Evolutionary conservation across 2,113 vertebrate genomes (phyloP), one percentile per base, ranked within the genome.

Genomic region (Pycnonotus jocosus): DNA sequence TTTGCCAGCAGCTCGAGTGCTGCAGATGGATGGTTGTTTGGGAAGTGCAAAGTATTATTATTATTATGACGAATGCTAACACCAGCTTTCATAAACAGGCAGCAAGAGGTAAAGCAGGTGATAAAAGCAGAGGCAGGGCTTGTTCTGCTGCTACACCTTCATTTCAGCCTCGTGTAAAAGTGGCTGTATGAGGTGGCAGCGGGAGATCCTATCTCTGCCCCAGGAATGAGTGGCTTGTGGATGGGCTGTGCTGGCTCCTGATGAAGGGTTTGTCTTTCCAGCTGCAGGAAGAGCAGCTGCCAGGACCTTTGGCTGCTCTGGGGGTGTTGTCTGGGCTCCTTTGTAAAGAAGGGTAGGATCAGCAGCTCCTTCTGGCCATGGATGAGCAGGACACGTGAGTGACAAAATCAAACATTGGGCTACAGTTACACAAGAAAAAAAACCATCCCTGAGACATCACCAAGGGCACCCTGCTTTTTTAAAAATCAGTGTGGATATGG

Each of bases 1-100:
- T 91, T 88, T 85, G 74, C 86, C 88, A 93, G 88, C 66, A 88
- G 86, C 93, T 64, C 6, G 0, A 50, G 84, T 6, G 15, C 81
- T 74, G 85, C 72, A 81, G 92, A 78, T 86, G 90, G 88, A 89
- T 35, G 80, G 70, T 31, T 90, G 84, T 60, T 95, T 5, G 80
- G 90, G 95, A 95, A 93, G 78, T 35, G 74, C 53, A 64, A 71
- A 72, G 65, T 71, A 51, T 80, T 53, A 74, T 87, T 53, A 86
- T 81, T 8, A 86, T 74, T 4, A 74, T 79, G 53, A 92, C 1
- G 6, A 94, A 87, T 83, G 64, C 28, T 45, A 84, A n/a, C 40
- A 69, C 15, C 6, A 15, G 70, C 64, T 70, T 60, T 90, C 92
- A 81, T 66, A 82, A 97, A 92, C 91, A 92, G 81, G 86, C 83